Evolutionary conservation across 2,888 invertebrate species (phyloP).

Genomic region (Athripsodes cinereus): DNA sequence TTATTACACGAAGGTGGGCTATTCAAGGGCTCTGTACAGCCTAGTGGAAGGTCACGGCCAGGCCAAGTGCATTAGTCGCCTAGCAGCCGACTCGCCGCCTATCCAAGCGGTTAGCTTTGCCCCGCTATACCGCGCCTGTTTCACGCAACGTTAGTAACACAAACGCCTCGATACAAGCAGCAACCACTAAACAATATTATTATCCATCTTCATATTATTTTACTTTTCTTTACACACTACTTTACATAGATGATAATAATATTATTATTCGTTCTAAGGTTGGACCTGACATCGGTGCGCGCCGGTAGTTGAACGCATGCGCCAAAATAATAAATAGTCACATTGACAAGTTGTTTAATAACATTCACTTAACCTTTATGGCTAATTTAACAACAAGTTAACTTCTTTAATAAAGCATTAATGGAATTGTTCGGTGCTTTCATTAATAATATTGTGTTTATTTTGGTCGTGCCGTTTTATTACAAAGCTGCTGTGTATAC

Average conservation of each 20-base stretch:
- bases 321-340: neutral
- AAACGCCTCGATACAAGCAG: neutral
- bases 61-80: constrained; percentile 3
- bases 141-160: constrained; percentile 3
- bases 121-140: neutral
- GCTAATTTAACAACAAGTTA: too few relatives aligned
- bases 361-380: neutral
- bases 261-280: too few relatives aligned
- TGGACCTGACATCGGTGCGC: too few relatives aligned
- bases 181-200: neutral
- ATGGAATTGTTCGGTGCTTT: too few relatives aligned
- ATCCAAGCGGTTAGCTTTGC: neutral
- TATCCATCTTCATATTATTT: neutral
- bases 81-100: neutral
- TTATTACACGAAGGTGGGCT: neutral
- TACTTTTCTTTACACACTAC: neutral
- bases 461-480: too few relatives aligned
- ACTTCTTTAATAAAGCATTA: too few relatives aligned
- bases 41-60: neutral
- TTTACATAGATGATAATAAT: neutral
- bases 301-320: neutral
- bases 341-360: neutral
- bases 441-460: too few relatives aligned
- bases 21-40: neutral
- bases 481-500: too few relatives aligned